Evolutionary conservation across 2,113 vertebrate genomes (phyloP), one percentile per base, ranked within the genome.

Genomic region (Phainopepla nitens): DNA sequence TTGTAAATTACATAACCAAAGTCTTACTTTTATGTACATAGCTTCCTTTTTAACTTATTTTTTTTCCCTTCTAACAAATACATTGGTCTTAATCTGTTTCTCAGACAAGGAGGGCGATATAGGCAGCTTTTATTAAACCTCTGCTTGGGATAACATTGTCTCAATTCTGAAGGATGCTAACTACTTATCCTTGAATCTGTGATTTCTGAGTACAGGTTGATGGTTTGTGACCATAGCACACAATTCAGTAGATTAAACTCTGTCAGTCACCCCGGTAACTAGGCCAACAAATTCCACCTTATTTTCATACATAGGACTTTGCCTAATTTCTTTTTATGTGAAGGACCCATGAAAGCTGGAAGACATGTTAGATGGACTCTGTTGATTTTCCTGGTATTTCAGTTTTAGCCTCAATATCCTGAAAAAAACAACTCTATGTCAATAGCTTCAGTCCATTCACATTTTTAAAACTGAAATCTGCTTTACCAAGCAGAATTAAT

Each of bases 261-360:
- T 97, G 96, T 96, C 97, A 97, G 60, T 97, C 97, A 97, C 56
- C 35, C 66, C 25, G 21, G 76, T 94, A 97, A 95, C 44, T 88
- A 95, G 89, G 70, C 54, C 73, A 91, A 93, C 72, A 89, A 88
- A 60, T 94, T 87, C 50, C 15, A 60, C 71, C 49, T 93, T 78
- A 36, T 92, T 94, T 96, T 95, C 89, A 79, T 87, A 64, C 6
- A 35, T 31, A 77, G 31, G 70, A 35, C 72, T 91, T 71, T 87
- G 27, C 33, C 36, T 93, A 49, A 90, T 95, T 89, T 96, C 29
- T 93, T 94, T 49, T 88, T 51, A 71, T 87, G 25, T 51, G 66
- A 93, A 95, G 11, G 56, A 95, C 39, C 13, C 11, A 45, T 17
- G 61, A 47, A 56, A 70, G 44, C 51, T 93, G 61, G 29, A 57